Conservation (phyloP, 92 coral and sea anemone species). For the Blastomussa wellsi region DNA sequence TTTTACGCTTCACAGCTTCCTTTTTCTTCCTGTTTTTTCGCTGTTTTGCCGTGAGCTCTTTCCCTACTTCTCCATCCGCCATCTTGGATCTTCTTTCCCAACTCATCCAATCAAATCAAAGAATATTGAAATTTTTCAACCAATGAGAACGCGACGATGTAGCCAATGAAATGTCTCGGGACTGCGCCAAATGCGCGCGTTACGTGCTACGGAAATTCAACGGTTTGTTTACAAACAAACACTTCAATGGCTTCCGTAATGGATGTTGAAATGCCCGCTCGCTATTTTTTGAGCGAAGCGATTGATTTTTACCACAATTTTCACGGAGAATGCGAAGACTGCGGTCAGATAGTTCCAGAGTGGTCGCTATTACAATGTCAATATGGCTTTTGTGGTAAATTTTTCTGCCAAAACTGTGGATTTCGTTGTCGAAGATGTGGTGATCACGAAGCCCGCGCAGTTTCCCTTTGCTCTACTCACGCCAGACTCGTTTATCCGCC, state of each 20-base stretch:
- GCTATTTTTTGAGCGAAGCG: conserved; percentile 26
- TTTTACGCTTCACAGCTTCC: conserved; percentile 78
- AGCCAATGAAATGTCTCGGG: conserved; percentile 42
- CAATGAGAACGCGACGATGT: conserved; percentile 32
- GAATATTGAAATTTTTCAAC: conserved; percentile 23
- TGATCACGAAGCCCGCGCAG: conserved; percentile 68
- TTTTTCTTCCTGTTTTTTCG: conserved; percentile 74
- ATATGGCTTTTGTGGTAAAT: conserved; percentile 86
- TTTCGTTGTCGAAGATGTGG: conserved; percentile 78
- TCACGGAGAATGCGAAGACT: conserved; percentile 89
- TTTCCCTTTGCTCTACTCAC: conserved; percentile 66
- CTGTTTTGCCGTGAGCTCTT: conserved; percentile 76
- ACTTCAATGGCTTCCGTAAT: conserved; percentile 56
- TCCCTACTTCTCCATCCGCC: conserved; percentile 77
- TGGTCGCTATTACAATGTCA: conserved; percentile 82
- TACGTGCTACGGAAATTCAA: conserved; percentile 35
- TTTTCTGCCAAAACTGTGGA: conserved; percentile 74
- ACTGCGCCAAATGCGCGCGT: conserved; percentile 38
- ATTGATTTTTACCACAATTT: conserved; percentile 34
- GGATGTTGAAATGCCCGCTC: conserved; percentile 28
- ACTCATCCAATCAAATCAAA: conserved; percentile 63
- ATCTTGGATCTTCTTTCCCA: conserved; percentile 40
- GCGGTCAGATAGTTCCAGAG: conserved; percentile 70
- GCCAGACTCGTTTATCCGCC: conserved; percentile 68
- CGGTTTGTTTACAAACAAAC: conserved; percentile 60